A percentile compares a stretch with the other conserved stretches of the same genome.
phyloP scores from a whole-genome alignment of 2,888 invertebrate species.

The Tricholauxania praeusta region DNA sequence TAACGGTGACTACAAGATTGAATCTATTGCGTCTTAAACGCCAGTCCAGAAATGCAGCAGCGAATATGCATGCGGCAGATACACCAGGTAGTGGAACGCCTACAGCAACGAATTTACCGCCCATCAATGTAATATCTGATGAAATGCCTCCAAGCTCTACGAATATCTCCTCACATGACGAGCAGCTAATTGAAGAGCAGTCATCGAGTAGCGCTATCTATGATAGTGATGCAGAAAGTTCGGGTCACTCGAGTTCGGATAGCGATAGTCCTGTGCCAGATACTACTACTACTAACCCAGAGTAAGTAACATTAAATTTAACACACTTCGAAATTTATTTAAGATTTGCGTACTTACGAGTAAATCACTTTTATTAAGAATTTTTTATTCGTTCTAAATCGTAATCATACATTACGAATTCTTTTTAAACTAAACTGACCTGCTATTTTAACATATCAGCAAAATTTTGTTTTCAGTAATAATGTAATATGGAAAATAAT shows the following conservation, averaged over 20 bases:
- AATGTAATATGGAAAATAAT: no score
- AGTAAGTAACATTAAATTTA: slow-evolving; percentile 51
- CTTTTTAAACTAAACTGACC: no score
- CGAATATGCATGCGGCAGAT: slow-evolving; percentile 36
- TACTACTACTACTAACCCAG: slow-evolving; percentile 47
- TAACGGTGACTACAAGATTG: slow-evolving; percentile 86
- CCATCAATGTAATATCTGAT: slow-evolving; percentile 27
- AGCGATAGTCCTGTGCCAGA: slow-evolving; percentile 37
- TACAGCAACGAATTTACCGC: slow-evolving; percentile 41
- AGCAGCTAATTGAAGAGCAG: slow-evolving; percentile 45
- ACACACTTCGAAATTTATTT: neutral
- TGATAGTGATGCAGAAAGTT: slow-evolving; percentile 67
- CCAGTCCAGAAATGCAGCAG: slow-evolving; percentile 49
- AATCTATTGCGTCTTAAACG: slow-evolving; percentile 70
- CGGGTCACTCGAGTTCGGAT: slow-evolving; percentile 65
- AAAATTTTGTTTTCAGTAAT: no score
- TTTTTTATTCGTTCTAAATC: no score
- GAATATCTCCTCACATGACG: neutral
- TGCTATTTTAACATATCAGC: no score
- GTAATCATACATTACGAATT: no score
- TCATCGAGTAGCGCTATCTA: slow-evolving; percentile 59
- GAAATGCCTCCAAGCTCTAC: neutral
- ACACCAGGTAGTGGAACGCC: slow-evolving; percentile 36
- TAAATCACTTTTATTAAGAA: neutral
- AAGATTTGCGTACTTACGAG: neutral